Evolutionary conservation across 2,888 invertebrate species (phyloP), one percentile per base, ranked within the genome.

Genomic region (Drosophila paucipuncta): DNA sequence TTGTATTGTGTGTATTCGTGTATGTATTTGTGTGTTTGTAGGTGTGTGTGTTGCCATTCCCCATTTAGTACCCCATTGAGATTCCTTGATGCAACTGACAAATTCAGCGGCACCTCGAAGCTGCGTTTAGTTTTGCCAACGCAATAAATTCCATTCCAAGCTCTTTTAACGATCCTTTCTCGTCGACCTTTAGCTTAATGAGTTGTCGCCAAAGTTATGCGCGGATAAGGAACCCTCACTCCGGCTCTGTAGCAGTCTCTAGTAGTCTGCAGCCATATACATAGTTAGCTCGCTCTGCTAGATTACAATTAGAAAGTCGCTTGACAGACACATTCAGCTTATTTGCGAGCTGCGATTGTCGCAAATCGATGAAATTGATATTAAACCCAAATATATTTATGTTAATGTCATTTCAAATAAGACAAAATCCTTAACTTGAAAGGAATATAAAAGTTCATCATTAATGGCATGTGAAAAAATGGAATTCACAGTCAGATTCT

Each of bases 71-170:
- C 37, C 59, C 80, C 78, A 78, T 81, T 78, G 73, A 66, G 78
- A 81, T 78, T 47, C 78, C 78, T 62, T 60, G 78, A 65, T 78
- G 78, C 78, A 81, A 77, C 68, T 68, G 68, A 78, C 78, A 78
- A 77, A 66, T 65, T 64, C 30, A 25, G 43, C 30, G n/a, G 47
- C 75, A 64, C 59, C 78, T 76, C 10, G 30, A 58, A 55, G 52
- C 53, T 49, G 59, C 78, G 49, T 59, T 63, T 61, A 64, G 30
- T 55, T 66, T 55, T 39, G 7, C 22, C 64, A 68, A 22, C 37
- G 62, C 59, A 61, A 66, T 77, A 73, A 78, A 78, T 81, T 78
- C 73, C 73, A 31, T 52, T 73, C 37, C n/a, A 41, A 64, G 73
- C 62, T n/a, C 73, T 60, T 43, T 69, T 64, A 78, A 66, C 53